phyloP scores from a whole-genome alignment of 1,140 invertebrate genomes.

The Lutraria rhynchaena region DNA sequence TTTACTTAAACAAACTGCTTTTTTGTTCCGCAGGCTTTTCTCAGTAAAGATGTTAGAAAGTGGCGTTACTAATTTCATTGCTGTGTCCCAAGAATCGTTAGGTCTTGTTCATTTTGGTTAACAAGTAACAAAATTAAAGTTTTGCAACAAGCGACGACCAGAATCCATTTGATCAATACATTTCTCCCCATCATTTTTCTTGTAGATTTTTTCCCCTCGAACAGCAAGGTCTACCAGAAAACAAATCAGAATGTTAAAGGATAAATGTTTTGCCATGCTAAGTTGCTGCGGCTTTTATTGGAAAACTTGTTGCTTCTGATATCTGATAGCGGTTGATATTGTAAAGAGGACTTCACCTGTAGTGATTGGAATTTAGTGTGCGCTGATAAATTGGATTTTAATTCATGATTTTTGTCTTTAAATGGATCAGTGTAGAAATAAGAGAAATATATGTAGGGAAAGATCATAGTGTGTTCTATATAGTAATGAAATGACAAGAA shows the following conservation, averaged over 20 bases:
- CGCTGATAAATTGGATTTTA: constrained; percentile 11
- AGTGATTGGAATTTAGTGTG: constrained; percentile 31
- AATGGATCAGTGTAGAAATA: not conserved
- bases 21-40: constrained; percentile 2
- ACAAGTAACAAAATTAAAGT: constrained; percentile 47
- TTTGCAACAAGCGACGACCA: constrained; percentile 35
- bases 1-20: constrained; percentile 19
- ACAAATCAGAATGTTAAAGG: constrained; percentile 49
- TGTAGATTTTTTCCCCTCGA: not conserved
- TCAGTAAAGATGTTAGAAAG: not conserved
- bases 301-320: constrained; percentile 32
- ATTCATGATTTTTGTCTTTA: not conserved
- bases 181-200: constrained; percentile 31
- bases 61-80: constrained; percentile 54
- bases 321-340: constrained; percentile 33
- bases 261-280: constrained; percentile 45
- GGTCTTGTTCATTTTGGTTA: constrained; percentile 28
- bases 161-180: constrained; percentile 41
- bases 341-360: constrained; percentile 1
- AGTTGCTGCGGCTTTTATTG: constrained; percentile 42
- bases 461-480: too few relatives aligned
- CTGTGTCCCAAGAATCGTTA: not conserved
- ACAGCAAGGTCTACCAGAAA: constrained; percentile 41
- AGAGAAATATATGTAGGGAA: not conserved
- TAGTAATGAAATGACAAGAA: too few relatives aligned